Evolutionary conservation across 2,888 invertebrate genomes (phyloP).

Genomic region (Lacanobia oleracea): DNA sequence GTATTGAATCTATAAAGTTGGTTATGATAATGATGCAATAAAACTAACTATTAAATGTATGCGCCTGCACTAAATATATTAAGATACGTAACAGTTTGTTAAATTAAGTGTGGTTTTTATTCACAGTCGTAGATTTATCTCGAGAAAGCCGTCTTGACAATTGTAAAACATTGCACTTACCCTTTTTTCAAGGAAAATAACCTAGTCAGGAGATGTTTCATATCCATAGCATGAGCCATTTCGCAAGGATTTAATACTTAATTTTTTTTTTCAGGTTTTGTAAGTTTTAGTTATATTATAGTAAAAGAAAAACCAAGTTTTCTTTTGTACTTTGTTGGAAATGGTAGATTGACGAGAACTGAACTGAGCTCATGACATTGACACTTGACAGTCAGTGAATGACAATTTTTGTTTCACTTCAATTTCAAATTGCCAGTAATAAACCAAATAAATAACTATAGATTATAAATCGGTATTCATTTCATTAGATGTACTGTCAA

Average conservation of each 20-base stretch:
- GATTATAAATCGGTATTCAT: background rate
- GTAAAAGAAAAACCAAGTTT: conserved; percentile 29
- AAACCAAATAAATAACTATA: background rate
- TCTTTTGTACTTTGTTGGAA: conserved; percentile 18
- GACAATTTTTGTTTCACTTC: conserved; percentile 11
- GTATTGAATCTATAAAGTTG: conserved; percentile 66
- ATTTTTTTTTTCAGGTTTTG: conserved; percentile 27
- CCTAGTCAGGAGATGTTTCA: conserved; percentile 86
- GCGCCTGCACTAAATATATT: background rate
- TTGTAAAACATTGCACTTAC: conserved; percentile 70
- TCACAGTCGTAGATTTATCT: background rate
- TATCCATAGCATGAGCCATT: conserved; percentile 87
- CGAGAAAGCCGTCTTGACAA: conserved; percentile 26
- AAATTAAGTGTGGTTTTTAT: conserved; percentile 9
- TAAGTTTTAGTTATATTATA: conserved; percentile 16
- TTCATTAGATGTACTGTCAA: too few species aligned
- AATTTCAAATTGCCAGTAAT: conserved; percentile 26
- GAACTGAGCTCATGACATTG: conserved; percentile 42
- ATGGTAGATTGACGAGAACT: conserved; percentile 20
- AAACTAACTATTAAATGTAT: conserved; percentile 10
- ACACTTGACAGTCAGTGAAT: conserved; percentile 1
- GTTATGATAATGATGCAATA: conserved; percentile 56
- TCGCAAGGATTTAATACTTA: conserved; percentile 34
- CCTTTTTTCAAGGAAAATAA: conserved; percentile 88
- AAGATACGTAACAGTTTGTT: background rate